A percentile compares a stretch with the other conserved stretches of the same genome.
Conservation (phyloP, 2,113 vertebrate genomes). For the Dromaius novaehollandiae region DNA sequence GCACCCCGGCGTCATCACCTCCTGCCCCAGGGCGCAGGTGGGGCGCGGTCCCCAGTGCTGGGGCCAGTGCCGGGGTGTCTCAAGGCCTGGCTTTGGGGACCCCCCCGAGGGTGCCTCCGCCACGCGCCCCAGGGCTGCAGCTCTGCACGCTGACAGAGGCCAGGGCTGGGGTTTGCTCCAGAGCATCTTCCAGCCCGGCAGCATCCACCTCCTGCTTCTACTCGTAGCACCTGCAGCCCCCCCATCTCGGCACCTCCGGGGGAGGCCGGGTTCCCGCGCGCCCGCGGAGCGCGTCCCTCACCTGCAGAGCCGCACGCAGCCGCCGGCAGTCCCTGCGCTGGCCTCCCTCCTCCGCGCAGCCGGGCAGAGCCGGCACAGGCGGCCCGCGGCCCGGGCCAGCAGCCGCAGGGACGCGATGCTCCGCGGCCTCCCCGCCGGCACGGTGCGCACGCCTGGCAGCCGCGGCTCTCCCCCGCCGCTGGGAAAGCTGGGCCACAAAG, state of each 20-base stretch:
- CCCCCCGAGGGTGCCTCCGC: fast-evolving
- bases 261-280: not conserved
- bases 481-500: not conserved
- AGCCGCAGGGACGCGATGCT: not conserved
- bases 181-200: not conserved
- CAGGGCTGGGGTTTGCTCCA: not conserved
- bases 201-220: not conserved
- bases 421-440: fast-evolving
- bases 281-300: fast-evolving
- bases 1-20: fast-evolving
- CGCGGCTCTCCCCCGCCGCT: not conserved
- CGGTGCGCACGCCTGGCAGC: not conserved
- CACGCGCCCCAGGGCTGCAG: not conserved
- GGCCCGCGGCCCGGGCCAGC: fast-evolving
- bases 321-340: too few relatives aligned
- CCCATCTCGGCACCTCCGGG: fast-evolving
- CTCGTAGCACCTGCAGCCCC: not conserved
- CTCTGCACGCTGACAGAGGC: not conserved
- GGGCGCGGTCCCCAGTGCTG: not conserved
- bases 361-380: not conserved
- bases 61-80: not conserved
- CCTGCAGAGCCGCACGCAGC: not conserved
- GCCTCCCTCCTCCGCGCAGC: fast-evolving
- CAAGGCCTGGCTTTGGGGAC: too few relatives aligned
- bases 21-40: not conserved